Evolutionary conservation across 1,140 invertebrate species (phyloP).

Genomic region (Drosophila ambigua): DNA sequence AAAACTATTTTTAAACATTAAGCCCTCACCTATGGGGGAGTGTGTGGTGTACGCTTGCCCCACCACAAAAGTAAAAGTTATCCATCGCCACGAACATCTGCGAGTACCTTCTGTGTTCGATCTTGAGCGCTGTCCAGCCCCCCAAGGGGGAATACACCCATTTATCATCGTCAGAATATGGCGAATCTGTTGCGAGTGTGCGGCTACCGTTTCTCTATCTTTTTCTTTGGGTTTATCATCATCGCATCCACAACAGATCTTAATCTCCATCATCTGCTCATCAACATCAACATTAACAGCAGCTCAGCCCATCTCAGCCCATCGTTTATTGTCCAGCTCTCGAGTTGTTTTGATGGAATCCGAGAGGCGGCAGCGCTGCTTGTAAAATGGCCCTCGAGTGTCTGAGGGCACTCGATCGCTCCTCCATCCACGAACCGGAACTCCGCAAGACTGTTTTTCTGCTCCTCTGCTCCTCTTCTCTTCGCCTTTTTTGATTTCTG

Average conservation of each 20-base stretch:
- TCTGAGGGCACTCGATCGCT: conserved; percentile 48
- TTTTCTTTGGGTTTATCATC: conserved; percentile 7
- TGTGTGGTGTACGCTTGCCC: background rate
- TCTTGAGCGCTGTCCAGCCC: conserved; percentile 14
- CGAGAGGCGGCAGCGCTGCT: conserved; percentile 22
- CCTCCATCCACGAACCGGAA: conserved; percentile 67
- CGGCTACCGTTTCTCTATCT: conserved; percentile 25
- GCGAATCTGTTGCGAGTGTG: conserved; percentile 1
- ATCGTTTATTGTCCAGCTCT: conserved; percentile 19
- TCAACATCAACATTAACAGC: conserved; percentile 21
- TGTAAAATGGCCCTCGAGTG: conserved; percentile 70
- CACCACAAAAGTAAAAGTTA: too few species aligned
- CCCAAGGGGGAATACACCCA: conserved; percentile 8
- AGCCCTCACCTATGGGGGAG: conserved; percentile 5
- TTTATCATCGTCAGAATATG: conserved; percentile 21
- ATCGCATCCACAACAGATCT: conserved; percentile 10
- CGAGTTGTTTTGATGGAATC: conserved; percentile 30
- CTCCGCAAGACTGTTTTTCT: conserved; percentile 45
- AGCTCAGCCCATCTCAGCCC: conserved; percentile 17
- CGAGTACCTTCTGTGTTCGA: background rate
- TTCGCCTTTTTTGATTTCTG: conserved; percentile 13
- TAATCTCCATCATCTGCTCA: conserved; percentile 7
- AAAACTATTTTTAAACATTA: conserved; percentile 42
- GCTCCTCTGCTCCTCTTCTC: conserved; percentile 7
- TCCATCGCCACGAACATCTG: too few species aligned